Percentiles rank a stretch among this genome's conserved stretches.
These are phyloP conservation scores for Callyntrura guangdongensis DNA, from an alignment of 2,888 invertebrate species.

Conservation along the genomic window DNA sequence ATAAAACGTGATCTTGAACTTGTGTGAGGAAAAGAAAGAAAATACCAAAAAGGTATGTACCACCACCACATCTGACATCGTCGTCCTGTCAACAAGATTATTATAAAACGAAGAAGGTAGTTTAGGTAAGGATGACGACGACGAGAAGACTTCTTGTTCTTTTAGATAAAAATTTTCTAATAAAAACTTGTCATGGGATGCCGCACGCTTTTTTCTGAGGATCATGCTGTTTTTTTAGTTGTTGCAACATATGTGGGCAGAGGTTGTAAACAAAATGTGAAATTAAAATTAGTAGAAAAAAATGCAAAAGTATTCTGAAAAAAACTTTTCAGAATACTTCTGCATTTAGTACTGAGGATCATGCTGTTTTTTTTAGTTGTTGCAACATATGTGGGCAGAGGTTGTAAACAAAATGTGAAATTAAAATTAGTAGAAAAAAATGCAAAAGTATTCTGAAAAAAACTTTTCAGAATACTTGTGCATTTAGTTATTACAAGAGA, in stretches of 20 bases:
- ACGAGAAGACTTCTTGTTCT: too few relatives aligned
- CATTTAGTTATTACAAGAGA: not conserved
- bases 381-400: not conserved
- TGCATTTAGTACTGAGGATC: not conserved
- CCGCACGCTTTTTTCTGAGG: not conserved
- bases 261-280: not conserved
- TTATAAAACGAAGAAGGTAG: not conserved
- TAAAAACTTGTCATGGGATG: slow-evolving; percentile 27
- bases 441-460: too few relatives aligned
- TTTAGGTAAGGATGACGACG: slow-evolving; percentile 7
- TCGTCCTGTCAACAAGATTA: not conserved
- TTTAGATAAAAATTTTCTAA: slow-evolving; percentile 58
- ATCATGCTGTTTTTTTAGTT: not conserved
- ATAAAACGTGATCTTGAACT: slow-evolving; percentile 61
- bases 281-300: slow-evolving; percentile 18
- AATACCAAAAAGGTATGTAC: not conserved
- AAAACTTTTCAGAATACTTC: not conserved
- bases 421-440: slow-evolving; percentile 18
- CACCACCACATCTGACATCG: not conserved
- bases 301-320: too few relatives aligned
- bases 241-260: not conserved
- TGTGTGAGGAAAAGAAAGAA: not conserved
- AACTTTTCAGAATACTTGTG: not conserved
- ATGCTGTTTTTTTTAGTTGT: not conserved
- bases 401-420: not conserved